Conservation (phyloP, 1,140 invertebrate species). For the Zaprionus gabonicus region DNA sequence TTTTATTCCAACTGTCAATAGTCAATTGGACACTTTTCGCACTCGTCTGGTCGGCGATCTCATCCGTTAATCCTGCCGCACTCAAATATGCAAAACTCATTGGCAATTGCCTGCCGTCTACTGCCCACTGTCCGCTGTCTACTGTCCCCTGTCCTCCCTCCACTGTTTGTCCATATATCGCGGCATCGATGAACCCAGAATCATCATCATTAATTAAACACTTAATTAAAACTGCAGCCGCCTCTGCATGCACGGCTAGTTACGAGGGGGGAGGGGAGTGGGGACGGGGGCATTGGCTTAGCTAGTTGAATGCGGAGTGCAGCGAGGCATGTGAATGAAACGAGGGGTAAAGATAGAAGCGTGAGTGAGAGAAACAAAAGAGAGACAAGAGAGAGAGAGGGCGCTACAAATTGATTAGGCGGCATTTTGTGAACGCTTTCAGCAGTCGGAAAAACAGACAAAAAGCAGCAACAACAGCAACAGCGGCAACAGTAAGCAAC, state of each 20-base stretch:
- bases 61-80: constrained; percentile 35
- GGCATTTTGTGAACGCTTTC: constrained; percentile 39
- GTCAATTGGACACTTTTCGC: constrained; percentile 15
- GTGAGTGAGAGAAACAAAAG: too few species aligned
- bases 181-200: constrained; percentile 34
- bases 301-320: constrained; percentile 14
- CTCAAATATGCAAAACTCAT: constrained; percentile 39
- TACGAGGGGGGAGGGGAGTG: not conserved
- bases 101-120: constrained; percentile 18
- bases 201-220: constrained; percentile 54
- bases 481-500: not conserved
- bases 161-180: constrained; percentile 9
- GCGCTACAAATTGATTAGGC: constrained; percentile 46
- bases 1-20: not conserved
- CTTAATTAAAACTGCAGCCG: constrained; percentile 55
- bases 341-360: not conserved
- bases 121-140: constrained; percentile 16
- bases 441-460: constrained; percentile 21
- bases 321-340: constrained; percentile 17
- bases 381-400: not conserved
- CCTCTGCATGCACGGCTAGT: not conserved
- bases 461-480: constrained; percentile 14
- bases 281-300: not conserved
- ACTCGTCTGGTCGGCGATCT: constrained; percentile 15
- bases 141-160: not conserved